Evolutionary conservation across 2,113 vertebrate genomes (phyloP).

Genomic region (Zeus faber): DNA sequence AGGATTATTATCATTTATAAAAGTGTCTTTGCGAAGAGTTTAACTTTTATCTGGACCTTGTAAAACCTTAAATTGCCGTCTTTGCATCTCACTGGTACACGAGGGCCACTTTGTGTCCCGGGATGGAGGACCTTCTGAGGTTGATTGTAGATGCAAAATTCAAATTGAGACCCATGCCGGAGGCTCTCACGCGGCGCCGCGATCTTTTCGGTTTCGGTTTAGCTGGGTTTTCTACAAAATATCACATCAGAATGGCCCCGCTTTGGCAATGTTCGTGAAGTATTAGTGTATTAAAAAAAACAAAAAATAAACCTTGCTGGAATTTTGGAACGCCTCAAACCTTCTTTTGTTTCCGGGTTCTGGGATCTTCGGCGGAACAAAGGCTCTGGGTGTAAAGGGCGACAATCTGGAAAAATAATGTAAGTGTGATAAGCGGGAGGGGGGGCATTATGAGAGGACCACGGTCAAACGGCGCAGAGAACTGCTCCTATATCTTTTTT

Average conservation of each 20-base stretch:
- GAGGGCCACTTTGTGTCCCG: constrained; percentile 36
- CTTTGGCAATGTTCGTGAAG: too few species aligned
- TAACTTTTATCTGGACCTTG: constrained; percentile 27
- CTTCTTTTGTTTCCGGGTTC: too few species aligned
- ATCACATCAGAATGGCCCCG: too few species aligned
- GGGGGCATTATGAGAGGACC: constrained; percentile 19
- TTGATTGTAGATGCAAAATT: constrained; percentile 59
- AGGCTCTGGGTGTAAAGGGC: constrained; percentile 1
- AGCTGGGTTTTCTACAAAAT: too few species aligned
- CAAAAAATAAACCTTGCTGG: too few species aligned
- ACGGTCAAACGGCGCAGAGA: constrained; percentile 26
- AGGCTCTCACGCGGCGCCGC: too few species aligned
- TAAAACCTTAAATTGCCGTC: constrained; percentile 36
- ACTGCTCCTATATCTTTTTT: constrained; percentile 31
- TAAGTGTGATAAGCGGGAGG: constrained; percentile 18
- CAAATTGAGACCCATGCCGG: too few species aligned
- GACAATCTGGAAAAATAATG: constrained; percentile 35
- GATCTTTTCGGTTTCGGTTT: too few species aligned
- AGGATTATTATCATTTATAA: constrained; percentile 35
- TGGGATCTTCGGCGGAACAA: too few species aligned
- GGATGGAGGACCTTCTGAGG: constrained; percentile 47
- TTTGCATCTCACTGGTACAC: constrained; percentile 29
- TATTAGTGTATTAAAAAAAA: too few species aligned
- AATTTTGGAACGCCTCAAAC: too few species aligned
- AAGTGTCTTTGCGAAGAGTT: constrained; percentile 18